These are phyloP conservation scores for Litoditis marina DNA, from an alignment of 2,888 invertebrate genomes.

Conservation along the genomic window DNA sequence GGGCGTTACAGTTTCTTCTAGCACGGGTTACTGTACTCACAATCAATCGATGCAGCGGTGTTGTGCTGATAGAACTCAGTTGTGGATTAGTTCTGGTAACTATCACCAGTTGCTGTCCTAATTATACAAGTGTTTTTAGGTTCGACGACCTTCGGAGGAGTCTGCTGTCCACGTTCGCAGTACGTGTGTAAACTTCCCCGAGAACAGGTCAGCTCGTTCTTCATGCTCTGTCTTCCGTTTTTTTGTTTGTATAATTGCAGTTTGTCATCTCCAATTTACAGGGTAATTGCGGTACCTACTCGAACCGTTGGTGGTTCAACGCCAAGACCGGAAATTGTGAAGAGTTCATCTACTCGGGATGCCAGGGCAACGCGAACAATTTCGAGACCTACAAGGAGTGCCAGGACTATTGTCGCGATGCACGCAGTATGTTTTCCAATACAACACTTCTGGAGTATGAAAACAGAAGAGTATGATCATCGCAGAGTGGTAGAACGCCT, in stretches of 20 bases:
- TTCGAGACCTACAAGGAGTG: constrained; percentile 61
- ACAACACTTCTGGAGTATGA: no score
- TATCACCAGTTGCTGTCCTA: neutral
- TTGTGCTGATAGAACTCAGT: no score
- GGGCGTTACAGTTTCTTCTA: no score
- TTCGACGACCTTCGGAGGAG: constrained; percentile 51
- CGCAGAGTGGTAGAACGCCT: no score
- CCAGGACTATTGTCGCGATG: constrained; percentile 60
- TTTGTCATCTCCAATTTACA: no score
- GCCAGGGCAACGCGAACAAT: constrained; percentile 61
- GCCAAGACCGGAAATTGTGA: constrained; percentile 62
- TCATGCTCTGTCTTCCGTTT: constrained; percentile 4
- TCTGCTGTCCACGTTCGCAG: constrained; percentile 61
- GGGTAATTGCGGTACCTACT: constrained; percentile 61
- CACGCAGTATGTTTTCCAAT: constrained; percentile 43
- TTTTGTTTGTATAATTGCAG: no score
- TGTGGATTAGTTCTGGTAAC: neutral
- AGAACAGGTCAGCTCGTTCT: no score
- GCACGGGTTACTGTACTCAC: no score
- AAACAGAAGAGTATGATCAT: no score
- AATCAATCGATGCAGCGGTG: no score
- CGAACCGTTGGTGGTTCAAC: constrained; percentile 62
- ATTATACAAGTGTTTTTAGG: constrained; percentile 21
- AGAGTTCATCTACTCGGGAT: constrained; percentile 61
- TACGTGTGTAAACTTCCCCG: constrained; percentile 60